phyloP scores from a whole-genome alignment of 2,888 invertebrate species.

The Euclidia mi region DNA sequence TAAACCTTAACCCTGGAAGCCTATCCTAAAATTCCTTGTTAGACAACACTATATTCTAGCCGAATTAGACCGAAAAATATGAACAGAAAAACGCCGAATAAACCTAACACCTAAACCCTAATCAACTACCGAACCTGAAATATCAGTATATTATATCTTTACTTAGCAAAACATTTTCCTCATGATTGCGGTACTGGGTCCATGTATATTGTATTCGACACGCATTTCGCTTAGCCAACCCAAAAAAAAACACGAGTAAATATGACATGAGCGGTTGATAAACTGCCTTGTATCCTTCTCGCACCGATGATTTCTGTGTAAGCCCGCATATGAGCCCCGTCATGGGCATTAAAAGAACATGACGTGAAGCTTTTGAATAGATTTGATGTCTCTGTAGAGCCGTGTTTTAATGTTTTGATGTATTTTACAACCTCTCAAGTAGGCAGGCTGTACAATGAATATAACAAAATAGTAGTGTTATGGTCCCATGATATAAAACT shows the following conservation, averaged over 20 bases:
- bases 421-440: slow-evolving; percentile 5
- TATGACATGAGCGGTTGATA: slow-evolving; percentile 73
- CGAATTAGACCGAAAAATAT: background rate
- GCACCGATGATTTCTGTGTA: slow-evolving; percentile 63
- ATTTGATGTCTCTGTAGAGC: slow-evolving; percentile 38
- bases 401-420: slow-evolving; percentile 21
- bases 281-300: slow-evolving; percentile 70
- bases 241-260: slow-evolving; percentile 62
- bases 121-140: slow-evolving; percentile 1
- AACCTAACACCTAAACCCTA: background rate
- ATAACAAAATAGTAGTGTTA: no score
- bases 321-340: slow-evolving; percentile 46
- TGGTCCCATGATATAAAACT: no score
- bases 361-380: slow-evolving; percentile 47
- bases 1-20: background rate
- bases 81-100: background rate
- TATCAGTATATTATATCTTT: slow-evolving; percentile 7
- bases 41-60: no score
- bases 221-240: slow-evolving; percentile 46
- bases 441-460: no score
- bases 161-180: slow-evolving; percentile 25
- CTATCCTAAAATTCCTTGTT: background rate
- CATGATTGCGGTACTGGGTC: slow-evolving; percentile 20
- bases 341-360: slow-evolving; percentile 51
- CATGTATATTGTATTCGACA: slow-evolving; percentile 42